Percentiles rank a stretch among this genome's conserved stretches.
Evolutionary conservation across 2,888 invertebrate species (phyloP).

Genomic region (Dryobota labecula): DNA sequence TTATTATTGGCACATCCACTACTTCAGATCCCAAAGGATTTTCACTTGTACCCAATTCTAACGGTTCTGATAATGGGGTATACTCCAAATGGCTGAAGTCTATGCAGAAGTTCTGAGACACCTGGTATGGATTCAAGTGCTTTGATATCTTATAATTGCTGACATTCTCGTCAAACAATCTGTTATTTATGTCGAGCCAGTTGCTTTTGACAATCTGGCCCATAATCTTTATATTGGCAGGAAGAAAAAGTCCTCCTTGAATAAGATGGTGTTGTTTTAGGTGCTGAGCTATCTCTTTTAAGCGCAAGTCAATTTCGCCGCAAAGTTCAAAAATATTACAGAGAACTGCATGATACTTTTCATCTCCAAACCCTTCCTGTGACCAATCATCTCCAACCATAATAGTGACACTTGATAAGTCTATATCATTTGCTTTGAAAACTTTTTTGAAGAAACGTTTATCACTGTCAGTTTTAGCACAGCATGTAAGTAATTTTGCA

Average conservation of each 20-base stretch:
- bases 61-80: slow-evolving; percentile 79
- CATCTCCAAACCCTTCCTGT: slow-evolving; percentile 71
- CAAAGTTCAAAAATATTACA: slow-evolving; percentile 89
- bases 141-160: slow-evolving; percentile 88
- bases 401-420: slow-evolving; percentile 79
- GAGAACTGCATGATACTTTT: slow-evolving; percentile 89
- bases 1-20: slow-evolving; percentile 74
- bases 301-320: slow-evolving; percentile 89
- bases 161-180: slow-evolving; percentile 90
- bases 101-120: slow-evolving; percentile 89
- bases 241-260: slow-evolving; percentile 87
- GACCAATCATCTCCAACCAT: slow-evolving; percentile 78
- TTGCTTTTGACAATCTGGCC: slow-evolving; percentile 91
- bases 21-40: slow-evolving; percentile 65
- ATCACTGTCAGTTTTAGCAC: slow-evolving; percentile 79
- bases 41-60: slow-evolving; percentile 72
- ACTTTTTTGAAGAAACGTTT: slow-evolving; percentile 84
- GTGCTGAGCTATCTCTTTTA: slow-evolving; percentile 73
- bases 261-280: slow-evolving; percentile 79
- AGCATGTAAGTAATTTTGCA: slow-evolving; percentile 84
- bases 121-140: slow-evolving; percentile 91
- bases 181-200: slow-evolving; percentile 91
- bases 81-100: slow-evolving; percentile 84
- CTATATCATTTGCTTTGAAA: slow-evolving; percentile 82
- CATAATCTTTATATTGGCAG: slow-evolving; percentile 87